Base-by-base conservation (phyloP, 2,797 vertebrate species). In the Myotis planiceps region DNA sequence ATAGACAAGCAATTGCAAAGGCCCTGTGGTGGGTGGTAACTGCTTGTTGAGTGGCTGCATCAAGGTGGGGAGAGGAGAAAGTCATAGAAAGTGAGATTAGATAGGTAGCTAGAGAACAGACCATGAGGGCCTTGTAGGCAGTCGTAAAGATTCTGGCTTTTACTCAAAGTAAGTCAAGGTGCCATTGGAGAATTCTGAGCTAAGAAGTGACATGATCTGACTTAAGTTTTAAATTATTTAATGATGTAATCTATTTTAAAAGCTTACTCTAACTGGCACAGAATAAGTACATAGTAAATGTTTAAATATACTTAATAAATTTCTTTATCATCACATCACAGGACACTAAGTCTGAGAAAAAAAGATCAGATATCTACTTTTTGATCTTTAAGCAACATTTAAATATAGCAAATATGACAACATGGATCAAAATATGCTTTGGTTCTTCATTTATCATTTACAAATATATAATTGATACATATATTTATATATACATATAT, bases 211-310 rank as follows among this genome's bases (percentile, higher is more conserved):
- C 9, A 66, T n/a, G 39, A 37, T 53, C 45, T 92, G 27, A 58
- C 29, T 79, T 92, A 76, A 86, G 29, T 79, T 87, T 75, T 75
- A 93, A 92, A 60, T 83, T 80, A 60, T 68, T 60, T 72, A 58
- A 51, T 84, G 65, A 74, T 80, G 69, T 88, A 80, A 89, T 58
- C n/a, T 12, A 65, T 14, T 12, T 76, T 23, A 65, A 90, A 76
- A 63, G 34, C 34, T 69, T 65, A 71, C 34, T 63, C 9, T 74
- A 12, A 80, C 32, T n/a, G 51, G 16, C 49, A 51, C 0, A 72
- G 32, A 55, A n/a, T 51, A 84, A 75, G 18, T 53, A 51, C 29
- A 66, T 9, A 75, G 72, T 16, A 90, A 76, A 92, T 84, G 55
- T 32, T 83, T 74, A 74, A 47, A 47, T 47, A 45, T 74, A 47